phyloP scores from a whole-genome alignment of 2,797 vertebrate genomes.

The Toxotes lorentzi region DNA sequence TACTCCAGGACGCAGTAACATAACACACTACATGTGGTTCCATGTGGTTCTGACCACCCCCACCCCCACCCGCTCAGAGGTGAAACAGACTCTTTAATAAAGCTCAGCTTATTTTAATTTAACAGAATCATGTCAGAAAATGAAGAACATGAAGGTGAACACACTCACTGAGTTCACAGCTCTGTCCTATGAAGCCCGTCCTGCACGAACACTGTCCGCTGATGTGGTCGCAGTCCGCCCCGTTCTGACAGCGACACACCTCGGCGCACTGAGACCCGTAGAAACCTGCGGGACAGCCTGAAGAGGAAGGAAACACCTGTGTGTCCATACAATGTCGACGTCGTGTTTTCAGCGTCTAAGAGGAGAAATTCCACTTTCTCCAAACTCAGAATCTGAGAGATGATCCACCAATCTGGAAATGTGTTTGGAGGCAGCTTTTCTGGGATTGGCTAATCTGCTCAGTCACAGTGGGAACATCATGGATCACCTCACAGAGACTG shows the following conservation, averaged over 20 bases:
- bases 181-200: slow-evolving; percentile 94
- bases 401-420: slow-evolving; percentile 11
- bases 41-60: too few species aligned
- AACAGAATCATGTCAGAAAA: too few species aligned
- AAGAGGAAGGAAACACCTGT: neutral
- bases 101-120: too few species aligned
- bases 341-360: neutral
- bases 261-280: slow-evolving; percentile 93
- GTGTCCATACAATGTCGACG: too few species aligned
- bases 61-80: too few species aligned
- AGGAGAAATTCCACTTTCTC: neutral
- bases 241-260: slow-evolving; percentile 97
- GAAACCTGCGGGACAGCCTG: slow-evolving; percentile 95
- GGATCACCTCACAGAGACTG: slow-evolving; percentile 32
- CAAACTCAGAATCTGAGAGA: slow-evolving; percentile 2
- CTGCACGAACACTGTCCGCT: slow-evolving; percentile 93
- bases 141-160: too few species aligned
- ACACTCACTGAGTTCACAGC: slow-evolving; percentile 97
- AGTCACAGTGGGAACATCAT: slow-evolving; percentile 2
- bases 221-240: slow-evolving; percentile 95
- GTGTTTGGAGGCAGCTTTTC: slow-evolving; percentile 22
- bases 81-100: too few species aligned
- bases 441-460: slow-evolving; percentile 15
- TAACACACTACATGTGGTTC: too few species aligned
- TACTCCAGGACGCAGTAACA: too few species aligned